Evolutionary conservation across 2,113 vertebrate species (phyloP).

Genomic region (Hystrix cristata): DNA sequence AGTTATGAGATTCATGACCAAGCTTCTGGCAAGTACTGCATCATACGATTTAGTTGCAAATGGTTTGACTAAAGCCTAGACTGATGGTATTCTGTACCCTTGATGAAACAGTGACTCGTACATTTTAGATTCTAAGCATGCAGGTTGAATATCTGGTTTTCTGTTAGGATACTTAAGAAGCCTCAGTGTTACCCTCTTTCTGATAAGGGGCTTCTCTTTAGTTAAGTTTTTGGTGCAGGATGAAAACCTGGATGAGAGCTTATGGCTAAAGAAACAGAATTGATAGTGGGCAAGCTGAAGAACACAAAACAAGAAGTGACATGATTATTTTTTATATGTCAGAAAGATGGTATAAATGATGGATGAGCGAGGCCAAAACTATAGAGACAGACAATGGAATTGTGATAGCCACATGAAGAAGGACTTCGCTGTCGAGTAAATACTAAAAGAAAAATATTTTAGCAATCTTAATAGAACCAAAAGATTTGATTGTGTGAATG

Average conservation of each 20-base stretch:
- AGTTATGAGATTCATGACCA: not conserved
- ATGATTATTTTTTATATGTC: not conserved
- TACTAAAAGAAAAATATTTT: not conserved
- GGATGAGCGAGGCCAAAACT: not conserved
- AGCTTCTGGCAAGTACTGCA: not conserved
- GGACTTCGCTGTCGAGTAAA: not conserved
- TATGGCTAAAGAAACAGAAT: not conserved
- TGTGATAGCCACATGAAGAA: not conserved
- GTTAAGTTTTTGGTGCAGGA: not conserved
- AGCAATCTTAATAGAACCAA: not conserved
- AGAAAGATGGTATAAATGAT: not conserved
- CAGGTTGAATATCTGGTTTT: not conserved
- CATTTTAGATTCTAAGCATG: conserved; percentile 20
- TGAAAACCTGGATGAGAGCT: not conserved
- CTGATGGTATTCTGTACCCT: not conserved
- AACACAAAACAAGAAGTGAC: not conserved
- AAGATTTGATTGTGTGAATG: not conserved
- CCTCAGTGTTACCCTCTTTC: not conserved
- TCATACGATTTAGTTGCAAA: conserved; percentile 46
- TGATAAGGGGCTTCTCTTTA: not conserved
- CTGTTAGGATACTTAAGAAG: not conserved
- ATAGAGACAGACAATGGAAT: not conserved
- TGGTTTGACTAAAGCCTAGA: not conserved
- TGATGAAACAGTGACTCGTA: not conserved
- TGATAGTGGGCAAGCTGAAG: not conserved